Evolutionary conservation across 2,888 invertebrate genomes (phyloP), one percentile per base, ranked within the genome.

Genomic region (Aromia moschata): DNA sequence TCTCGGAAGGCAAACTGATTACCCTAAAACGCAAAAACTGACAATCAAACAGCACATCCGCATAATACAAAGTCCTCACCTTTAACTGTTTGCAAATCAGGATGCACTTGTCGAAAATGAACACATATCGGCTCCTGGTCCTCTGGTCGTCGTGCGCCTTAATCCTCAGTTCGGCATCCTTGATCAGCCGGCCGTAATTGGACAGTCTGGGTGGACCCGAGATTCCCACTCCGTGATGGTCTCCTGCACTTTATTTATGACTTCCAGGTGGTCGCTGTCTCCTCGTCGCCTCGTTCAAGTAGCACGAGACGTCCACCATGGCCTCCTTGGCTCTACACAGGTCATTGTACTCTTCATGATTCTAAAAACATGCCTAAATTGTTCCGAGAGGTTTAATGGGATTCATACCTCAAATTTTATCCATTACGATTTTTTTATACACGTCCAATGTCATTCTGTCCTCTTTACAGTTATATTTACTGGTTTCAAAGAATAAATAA

Each of bases 21-120:
- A 57, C 92, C 91, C 90, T 68, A 33, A 38, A 70, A 69, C 17
- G 18, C 15, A 1, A 30, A 38, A 18, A 15, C 7, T 18, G 7
- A 11, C 9, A 36, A 31, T 11, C 5, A 11, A 33, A 33, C 25
- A 25, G 25, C 7, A 5, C 25, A 25, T 7, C 25, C 25, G 25
- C 3, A n/a, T 5, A 25, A 25, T 25, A 25, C 7, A 3, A 25
- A 33, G 25, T 9, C 4, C 25, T 9, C 4, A 91, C 91, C 85
- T 90, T 88, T 33, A 88, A 84, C 9, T 91, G 87, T 82, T 96
- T 96, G 82, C 95, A 96, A 79, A 96, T 89, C 75, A 99, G 87
- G 84, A 99, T 91, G 63, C 96, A 93, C 83, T 96, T 96, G 81
- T 99, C 98, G 81, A 99, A 99, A 57, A 99, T 90, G 83, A 99